Evolutionary conservation across 2,888 invertebrate genomes (phyloP).

Genomic region (Metopia argyrocephala): DNA sequence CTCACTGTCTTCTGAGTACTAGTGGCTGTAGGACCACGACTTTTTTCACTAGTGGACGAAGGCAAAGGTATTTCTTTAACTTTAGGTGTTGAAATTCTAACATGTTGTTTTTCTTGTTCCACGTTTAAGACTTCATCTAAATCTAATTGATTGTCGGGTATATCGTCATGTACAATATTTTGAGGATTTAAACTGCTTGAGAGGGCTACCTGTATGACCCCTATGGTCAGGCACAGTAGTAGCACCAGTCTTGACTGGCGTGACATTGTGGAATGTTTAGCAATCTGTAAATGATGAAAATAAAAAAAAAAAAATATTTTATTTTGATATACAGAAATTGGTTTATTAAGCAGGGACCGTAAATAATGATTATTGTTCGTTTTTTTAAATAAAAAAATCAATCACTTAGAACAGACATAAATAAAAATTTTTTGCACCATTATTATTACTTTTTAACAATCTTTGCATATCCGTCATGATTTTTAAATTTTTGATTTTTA

Average conservation of each 20-base stretch:
- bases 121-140: constrained; percentile 51
- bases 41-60: constrained; percentile 64
- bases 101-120: constrained; percentile 63
- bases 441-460: too few species aligned
- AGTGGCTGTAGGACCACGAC: constrained; percentile 40
- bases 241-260: constrained; percentile 78
- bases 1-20: constrained; percentile 69
- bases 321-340: background rate
- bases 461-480: too few species aligned
- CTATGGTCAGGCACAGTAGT: constrained; percentile 72
- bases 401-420: too few species aligned
- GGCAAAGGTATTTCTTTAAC: constrained; percentile 67
- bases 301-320: background rate
- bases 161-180: constrained; percentile 66
- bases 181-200: constrained; percentile 64
- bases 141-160: constrained; percentile 70
- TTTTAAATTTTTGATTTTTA: too few species aligned
- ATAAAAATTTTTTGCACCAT: too few species aligned
- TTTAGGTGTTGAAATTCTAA: constrained; percentile 72
- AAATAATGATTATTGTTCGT: too few species aligned
- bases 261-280: constrained; percentile 64
- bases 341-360: too few species aligned
- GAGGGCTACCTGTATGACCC: constrained; percentile 69
- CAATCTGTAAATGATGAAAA: constrained; percentile 26
- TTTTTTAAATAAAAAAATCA: too few species aligned